Evolutionary conservation across 2,797 vertebrate species (phyloP).

Genomic region (Myotis vivesi): DNA sequence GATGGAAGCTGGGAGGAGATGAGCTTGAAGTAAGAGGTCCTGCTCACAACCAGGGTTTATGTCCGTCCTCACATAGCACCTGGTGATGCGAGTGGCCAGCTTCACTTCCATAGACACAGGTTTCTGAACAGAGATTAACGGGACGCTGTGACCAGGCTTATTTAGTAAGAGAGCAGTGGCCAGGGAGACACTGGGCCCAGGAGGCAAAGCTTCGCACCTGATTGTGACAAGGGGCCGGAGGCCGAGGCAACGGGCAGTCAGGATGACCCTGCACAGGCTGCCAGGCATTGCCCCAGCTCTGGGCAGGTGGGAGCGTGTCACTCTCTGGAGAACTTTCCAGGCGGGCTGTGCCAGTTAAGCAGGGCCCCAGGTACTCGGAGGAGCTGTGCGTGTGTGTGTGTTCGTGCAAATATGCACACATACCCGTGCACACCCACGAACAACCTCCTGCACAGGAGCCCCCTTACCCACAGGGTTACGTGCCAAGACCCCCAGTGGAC

Average conservation of each 20-base stretch:
- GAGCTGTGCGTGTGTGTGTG: not conserved
- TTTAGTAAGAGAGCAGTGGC: not conserved
- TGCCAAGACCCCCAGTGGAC: not conserved
- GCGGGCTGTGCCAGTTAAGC: not conserved
- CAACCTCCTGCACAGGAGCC: not conserved
- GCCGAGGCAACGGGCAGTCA: not conserved
- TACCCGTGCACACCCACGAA: accelerated
- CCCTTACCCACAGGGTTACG: not conserved
- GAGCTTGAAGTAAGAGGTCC: not conserved
- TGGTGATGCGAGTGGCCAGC: too few relatives aligned
- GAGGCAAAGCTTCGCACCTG: not conserved
- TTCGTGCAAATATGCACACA: accelerated
- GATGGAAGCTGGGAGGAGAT: not conserved
- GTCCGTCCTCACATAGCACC: too few relatives aligned
- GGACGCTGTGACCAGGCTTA: not conserved
- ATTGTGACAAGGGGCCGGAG: not conserved
- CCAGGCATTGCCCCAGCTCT: not conserved
- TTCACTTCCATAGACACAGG: not conserved
- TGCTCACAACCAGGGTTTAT: not conserved
- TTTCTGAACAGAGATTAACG: not conserved
- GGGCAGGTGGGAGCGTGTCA: not conserved
- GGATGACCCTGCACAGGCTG: not conserved
- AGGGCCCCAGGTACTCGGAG: accelerated
- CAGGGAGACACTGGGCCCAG: not conserved
- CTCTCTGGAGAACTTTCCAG: not conserved